A percentile compares a stretch with the other conserved stretches of the same genome.
These are phyloP conservation scores for Brachionus angularis DNA, from an alignment of 1,140 invertebrate species.

Conservation along the genomic window DNA sequence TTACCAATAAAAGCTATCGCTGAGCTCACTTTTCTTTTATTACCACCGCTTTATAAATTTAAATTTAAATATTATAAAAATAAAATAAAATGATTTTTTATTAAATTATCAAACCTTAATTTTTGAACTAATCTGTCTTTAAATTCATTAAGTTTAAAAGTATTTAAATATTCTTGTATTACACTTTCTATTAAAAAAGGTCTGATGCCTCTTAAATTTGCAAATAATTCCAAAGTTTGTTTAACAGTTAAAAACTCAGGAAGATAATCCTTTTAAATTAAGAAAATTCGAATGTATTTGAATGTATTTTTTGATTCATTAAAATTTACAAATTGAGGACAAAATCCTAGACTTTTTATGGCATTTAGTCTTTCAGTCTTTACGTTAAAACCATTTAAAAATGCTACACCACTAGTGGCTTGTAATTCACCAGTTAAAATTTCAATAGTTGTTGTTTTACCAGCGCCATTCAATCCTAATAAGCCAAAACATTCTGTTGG, in stretches of 20 bases:
- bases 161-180: conserved; percentile 7
- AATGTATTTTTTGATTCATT: conserved; percentile 62
- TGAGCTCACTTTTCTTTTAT: conserved; percentile 87
- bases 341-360: conserved; percentile 52
- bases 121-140: conserved; percentile 36
- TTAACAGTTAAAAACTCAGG: conserved; percentile 55
- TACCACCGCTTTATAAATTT: conserved; percentile 62
- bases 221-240: conserved; percentile 33
- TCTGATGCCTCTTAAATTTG: conserved; percentile 41
- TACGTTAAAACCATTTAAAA: conserved; percentile 49
- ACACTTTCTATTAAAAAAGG: neutral
- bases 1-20: conserved; percentile 75
- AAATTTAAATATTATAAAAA: neutral
- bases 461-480: conserved; percentile 76
- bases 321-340: conserved; percentile 58
- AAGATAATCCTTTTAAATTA: conserved; percentile 48
- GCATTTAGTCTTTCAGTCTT: conserved; percentile 45
- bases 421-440: conserved; percentile 67
- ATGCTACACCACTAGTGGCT: conserved; percentile 64
- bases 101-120: conserved; percentile 36
- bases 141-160: conserved; percentile 27
- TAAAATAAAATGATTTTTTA: neutral
- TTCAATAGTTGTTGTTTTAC: conserved; percentile 83
- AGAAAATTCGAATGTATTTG: no score
- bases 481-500: conserved; percentile 53